phyloP scores from a whole-genome alignment of 2,888 invertebrate genomes.

The Trachelus troglodyta region DNA sequence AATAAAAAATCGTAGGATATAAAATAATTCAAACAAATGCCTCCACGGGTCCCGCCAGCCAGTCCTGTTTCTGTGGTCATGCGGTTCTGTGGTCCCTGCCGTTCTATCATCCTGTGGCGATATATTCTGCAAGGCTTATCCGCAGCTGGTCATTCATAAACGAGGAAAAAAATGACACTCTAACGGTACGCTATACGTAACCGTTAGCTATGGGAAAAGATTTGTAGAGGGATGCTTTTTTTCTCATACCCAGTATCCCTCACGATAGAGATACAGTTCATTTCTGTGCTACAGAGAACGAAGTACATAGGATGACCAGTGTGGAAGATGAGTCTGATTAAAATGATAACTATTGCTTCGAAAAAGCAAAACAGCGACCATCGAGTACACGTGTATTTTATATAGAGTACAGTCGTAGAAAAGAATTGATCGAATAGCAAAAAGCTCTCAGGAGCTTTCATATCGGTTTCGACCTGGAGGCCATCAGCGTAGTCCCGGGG shows the following conservation, averaged over 20 bases:
- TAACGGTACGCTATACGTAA: constrained; percentile 59
- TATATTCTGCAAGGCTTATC: constrained; percentile 61
- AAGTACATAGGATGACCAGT: too few species aligned
- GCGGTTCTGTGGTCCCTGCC: constrained; percentile 18
- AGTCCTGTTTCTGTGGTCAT: constrained; percentile 25
- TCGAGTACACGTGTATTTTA: neutral
- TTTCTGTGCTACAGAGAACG: too few species aligned
- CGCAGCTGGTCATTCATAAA: constrained; percentile 63
- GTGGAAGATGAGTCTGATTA: too few species aligned
- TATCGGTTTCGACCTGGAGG: constrained; percentile 33
- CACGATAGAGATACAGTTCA: too few species aligned
- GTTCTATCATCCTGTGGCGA: constrained; percentile 42
- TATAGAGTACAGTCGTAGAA: too few species aligned
- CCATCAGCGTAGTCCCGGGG: constrained; percentile 58
- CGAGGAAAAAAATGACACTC: constrained; percentile 54
- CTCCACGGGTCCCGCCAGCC: constrained; percentile 23
- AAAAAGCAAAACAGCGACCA: constrained; percentile 15
- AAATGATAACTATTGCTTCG: neutral
- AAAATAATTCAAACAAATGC: constrained; percentile 66
- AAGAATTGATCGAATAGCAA: neutral
- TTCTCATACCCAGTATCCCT: too few species aligned
- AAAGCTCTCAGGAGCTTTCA: constrained; percentile 38
- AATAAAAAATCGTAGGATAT: constrained; percentile 65
- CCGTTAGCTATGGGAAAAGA: constrained; percentile 57
- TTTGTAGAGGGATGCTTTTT: constrained; percentile 43